Base-by-base conservation (phyloP, 2,113 vertebrate species). In the Cinclus mexicanus region DNA sequence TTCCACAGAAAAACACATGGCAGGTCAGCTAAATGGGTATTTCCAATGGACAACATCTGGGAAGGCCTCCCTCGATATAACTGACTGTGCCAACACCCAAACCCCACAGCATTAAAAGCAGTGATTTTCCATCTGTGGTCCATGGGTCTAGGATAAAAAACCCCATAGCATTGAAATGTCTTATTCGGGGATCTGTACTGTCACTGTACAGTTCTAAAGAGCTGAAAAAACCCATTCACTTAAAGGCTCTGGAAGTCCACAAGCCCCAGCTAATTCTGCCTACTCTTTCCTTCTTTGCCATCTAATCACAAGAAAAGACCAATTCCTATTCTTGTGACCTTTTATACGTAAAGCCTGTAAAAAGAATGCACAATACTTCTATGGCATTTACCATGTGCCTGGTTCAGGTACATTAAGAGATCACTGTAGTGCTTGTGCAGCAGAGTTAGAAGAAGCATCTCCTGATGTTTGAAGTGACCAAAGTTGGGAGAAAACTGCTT, bases 161-260 rank as follows among this genome's bases (percentile, higher is more conserved):
- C 1, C 3, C 0, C 29, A 3, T 7, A 56, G n/a, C 1, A 1
- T 56, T 90, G 79, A 59, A 56, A 42, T 19, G 44, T 2, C 2
- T 57, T 87, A 33, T 33, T 85, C 61, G 47, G 57, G 65, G 35
- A 87, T 67, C 35, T 5, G 2, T 63, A 24, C 20, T 57, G 39
- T 61, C 42, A 46, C 56, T 67, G 29, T 16, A 63, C 25, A 46
- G 8, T 37, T 87, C 46, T 21, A 20, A 89, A 70, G 47, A 72
- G 49, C 29, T 75, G 44, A 31, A 64, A 75, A 91, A 39, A 11
- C 4, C 6, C 28, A 42, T 33, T 56, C 35, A 59, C 18, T 42
- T 33, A 70, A 49, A 85, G 47, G 28, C 19, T 79, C 52, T 75
- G 57, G 33, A 89, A 59, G 33, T 63, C 29, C 17, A 63, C 44